Conservation (phyloP, 2,797 vertebrate genomes). For the Channallabes apus region DNA sequence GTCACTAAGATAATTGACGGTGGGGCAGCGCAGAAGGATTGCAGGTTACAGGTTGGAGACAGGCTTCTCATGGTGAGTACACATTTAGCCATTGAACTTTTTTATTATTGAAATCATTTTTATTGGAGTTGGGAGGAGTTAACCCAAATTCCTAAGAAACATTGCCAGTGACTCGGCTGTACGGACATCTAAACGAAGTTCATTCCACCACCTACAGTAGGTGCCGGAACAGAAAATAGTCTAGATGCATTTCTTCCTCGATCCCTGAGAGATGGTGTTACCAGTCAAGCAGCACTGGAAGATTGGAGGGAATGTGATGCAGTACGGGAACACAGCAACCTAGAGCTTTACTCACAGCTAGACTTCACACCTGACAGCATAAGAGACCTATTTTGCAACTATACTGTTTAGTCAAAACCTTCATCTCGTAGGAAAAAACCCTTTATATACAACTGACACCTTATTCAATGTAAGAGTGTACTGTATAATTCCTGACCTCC, state of each 20-base stretch:
- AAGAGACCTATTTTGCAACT: background rate
- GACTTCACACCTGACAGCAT: background rate
- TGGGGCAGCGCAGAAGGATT: conserved; percentile 92
- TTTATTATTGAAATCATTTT: too few relatives aligned
- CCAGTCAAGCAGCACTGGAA: too few relatives aligned
- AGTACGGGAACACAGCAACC: background rate
- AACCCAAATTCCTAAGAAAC: too few relatives aligned
- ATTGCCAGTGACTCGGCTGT: too few relatives aligned
- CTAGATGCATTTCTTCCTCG: too few relatives aligned
- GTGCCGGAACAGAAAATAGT: too few relatives aligned
- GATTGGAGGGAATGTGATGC: too few relatives aligned
- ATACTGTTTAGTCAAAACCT: background rate
- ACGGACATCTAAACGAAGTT: too few relatives aligned
- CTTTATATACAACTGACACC: background rate
- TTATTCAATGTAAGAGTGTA: background rate
- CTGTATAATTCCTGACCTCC: background rate
- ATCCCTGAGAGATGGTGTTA: too few relatives aligned
- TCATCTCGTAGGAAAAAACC: background rate
- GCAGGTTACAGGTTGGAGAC: conserved; percentile 90
- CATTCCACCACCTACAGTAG: too few relatives aligned
- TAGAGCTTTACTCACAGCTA: background rate
- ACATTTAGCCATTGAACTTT: too few relatives aligned
- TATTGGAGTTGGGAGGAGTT: too few relatives aligned
- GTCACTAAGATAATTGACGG: conserved; percentile 97
- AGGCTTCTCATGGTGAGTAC: conserved; percentile 89